Percentiles rank a stretch among this genome's conserved stretches.
phyloP scores from a whole-genome alignment of 2,888 invertebrate genomes.

The Saturnia pavonia region DNA sequence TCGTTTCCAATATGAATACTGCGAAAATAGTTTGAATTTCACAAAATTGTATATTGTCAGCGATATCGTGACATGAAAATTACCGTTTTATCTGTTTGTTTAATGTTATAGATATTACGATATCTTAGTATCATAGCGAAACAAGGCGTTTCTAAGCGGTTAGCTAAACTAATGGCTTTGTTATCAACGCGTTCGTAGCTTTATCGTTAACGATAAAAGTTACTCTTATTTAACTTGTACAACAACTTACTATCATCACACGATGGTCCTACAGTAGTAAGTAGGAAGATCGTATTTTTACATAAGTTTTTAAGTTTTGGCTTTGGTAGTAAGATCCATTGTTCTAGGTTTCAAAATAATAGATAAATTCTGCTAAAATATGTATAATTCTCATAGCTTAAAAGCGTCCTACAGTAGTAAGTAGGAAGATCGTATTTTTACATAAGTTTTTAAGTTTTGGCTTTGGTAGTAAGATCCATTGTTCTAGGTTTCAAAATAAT shows the following conservation, averaged over 20 bases:
- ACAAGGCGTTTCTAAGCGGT: slow-evolving; percentile 4
- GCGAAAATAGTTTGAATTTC: not conserved
- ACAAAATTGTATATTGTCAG: not conserved
- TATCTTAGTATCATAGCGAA: not conserved
- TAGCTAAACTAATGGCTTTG: slow-evolving; percentile 17
- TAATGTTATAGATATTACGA: slow-evolving; percentile 13
- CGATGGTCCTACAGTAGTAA: not conserved
- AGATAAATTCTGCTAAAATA: too few species aligned
- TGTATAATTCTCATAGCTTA: too few species aligned
- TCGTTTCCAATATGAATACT: not conserved
- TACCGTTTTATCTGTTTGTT: slow-evolving; percentile 17
- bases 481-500: too few species aligned
- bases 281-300: not conserved
- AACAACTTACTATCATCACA: not conserved
- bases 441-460: not conserved
- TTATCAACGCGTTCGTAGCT: slow-evolving; percentile 13
- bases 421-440: not conserved
- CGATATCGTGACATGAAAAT: slow-evolving; percentile 17
- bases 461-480: too few species aligned
- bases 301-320: not conserved
- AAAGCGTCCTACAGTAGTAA: not conserved
- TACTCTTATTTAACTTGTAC: not conserved
- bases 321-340: too few species aligned
- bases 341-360: too few species aligned
- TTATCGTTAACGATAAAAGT: slow-evolving; percentile 12